Percentiles rank a stretch among this genome's conserved stretches.
These are phyloP conservation scores for Antheraea pernyi DNA, from an alignment of 1,140 invertebrate genomes.

Conservation along the genomic window DNA sequence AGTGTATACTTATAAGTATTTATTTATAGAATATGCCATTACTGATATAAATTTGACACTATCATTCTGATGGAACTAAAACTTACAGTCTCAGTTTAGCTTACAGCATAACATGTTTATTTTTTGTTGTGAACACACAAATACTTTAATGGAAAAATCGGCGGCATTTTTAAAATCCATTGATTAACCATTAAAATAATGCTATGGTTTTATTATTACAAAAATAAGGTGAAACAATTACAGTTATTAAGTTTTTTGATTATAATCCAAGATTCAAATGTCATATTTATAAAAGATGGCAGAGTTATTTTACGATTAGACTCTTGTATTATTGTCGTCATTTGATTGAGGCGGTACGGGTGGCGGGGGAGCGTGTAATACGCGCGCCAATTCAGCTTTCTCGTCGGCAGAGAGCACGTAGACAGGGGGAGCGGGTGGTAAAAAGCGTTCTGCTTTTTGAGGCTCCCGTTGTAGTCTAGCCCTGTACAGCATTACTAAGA, in stretches of 20 bases:
- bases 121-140: not conserved
- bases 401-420: conserved; percentile 80
- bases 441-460: conserved; percentile 77
- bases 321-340: conserved; percentile 55
- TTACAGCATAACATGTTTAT: not conserved
- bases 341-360: conserved; percentile 33
- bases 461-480: conserved; percentile 75
- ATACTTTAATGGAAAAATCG: not conserved
- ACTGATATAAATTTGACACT: conserved; percentile 6
- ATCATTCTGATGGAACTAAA: not conserved
- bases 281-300: conserved; percentile 6
- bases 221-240: not conserved
- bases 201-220: not conserved
- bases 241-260: not conserved
- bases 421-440: conserved; percentile 77
- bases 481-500: conserved; percentile 84
- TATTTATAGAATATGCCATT: not conserved
- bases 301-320: conserved; percentile 36
- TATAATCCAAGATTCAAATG: not conserved
- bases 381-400: conserved; percentile 72
- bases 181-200: not conserved
- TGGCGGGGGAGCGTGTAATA: conserved; percentile 51
- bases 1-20: not conserved
- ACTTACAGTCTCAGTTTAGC: not conserved
- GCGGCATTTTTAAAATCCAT: not conserved